Evolutionary conservation across 2,113 vertebrate species (phyloP), one percentile per base, ranked within the genome.

Genomic region (Ameiurus melas): DNA sequence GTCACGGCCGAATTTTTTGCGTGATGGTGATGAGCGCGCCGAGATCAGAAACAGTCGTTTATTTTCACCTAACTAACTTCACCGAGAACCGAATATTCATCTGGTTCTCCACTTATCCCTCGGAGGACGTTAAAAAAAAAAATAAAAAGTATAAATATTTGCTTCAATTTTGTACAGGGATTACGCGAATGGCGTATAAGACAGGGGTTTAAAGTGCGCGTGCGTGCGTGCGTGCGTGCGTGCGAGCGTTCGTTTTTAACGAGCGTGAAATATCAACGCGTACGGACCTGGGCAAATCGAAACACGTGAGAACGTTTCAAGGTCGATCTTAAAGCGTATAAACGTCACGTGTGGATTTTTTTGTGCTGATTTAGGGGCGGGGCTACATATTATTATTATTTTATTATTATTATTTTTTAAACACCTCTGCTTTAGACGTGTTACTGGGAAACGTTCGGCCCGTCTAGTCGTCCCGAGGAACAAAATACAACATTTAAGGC

Each of bases 1-100:
- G 83, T 87, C 77, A 87, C 87, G 88, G 85, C 79, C 66, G 53
- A 57, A 78, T 88, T 43, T 79, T 68, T n/a, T n/a, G 55, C 80
- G 36, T 64, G 30, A 55, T 27, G 78, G 85, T 82, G 86, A 87
- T 87, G 64, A 83, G 83, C 60, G 51, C 78, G 30, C n/a, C 85
- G 60, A 25, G 71, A 14, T 78, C 83, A 68, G 82, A 64, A 88
- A 66, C 47, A 66, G 25, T 82, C 3, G 4, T 64, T 62, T 83
- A 43, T 17, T 88, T 75, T 71, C 80, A 60, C 79, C 80, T 47
- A 73, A 87, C 66, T 33, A n/a, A n/a, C n/a, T n/a, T 39, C 66
- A 73, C 66, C 33, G 33, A 64, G 51, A 55, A 66, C 51, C 43
- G 8, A 66, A 84, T 77, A 66, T 78, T 88, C 30, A 88, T 57